phyloP scores from a whole-genome alignment of 2,113 vertebrate genomes.

The Mesocricetus auratus region DNA sequence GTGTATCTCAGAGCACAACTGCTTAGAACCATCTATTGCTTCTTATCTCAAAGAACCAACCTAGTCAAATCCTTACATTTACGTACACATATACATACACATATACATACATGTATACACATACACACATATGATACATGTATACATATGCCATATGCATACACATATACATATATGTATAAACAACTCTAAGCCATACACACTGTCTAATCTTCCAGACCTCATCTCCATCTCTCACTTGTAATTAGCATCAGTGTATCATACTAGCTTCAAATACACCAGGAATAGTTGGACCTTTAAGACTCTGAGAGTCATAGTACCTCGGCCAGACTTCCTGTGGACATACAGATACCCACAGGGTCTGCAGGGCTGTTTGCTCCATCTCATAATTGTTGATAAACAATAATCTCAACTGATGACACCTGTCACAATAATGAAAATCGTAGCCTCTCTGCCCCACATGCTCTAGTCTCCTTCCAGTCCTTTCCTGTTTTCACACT shows the following conservation, averaged over 20 bases:
- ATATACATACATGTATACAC: no score
- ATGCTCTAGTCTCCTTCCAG: background rate
- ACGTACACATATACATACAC: no score
- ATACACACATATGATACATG: no score
- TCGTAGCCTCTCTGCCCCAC: background rate
- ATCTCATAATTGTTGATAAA: background rate
- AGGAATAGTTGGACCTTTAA: background rate
- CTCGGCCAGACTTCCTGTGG: background rate
- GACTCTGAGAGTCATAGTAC: background rate
- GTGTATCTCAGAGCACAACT: background rate
- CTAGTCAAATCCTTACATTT: background rate
- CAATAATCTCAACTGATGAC: background rate
- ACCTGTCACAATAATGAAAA: conserved; percentile 6
- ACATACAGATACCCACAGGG: background rate
- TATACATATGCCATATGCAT: no score
- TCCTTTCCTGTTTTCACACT: conserved; percentile 19
- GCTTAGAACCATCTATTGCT: background rate
- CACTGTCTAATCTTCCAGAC: background rate
- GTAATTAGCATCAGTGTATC: background rate
- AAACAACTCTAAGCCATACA: background rate
- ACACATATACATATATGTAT: no score
- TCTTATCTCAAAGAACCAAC: background rate
- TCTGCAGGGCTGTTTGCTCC: background rate
- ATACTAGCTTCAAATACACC: background rate
- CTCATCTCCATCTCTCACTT: conserved; percentile 27